Base-by-base conservation (phyloP, 1,140 invertebrate species). In the Dolichoris vasculosae region DNA sequence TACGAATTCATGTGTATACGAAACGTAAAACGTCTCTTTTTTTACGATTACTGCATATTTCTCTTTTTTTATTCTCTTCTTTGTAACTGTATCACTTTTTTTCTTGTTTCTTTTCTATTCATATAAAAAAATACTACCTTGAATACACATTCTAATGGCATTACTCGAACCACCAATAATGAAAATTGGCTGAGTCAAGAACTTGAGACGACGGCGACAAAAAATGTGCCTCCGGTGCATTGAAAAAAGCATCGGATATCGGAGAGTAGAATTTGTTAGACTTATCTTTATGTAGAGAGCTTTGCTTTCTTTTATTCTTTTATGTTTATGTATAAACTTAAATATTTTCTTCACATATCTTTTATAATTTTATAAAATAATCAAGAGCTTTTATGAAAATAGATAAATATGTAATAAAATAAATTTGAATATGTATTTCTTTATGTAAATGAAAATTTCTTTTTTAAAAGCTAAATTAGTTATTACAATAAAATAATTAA, bases 71-170 rank as follows among this genome's bases (percentile, higher is more conserved):
- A 30, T 51, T 48, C 9, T 15, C 6, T 30, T 76, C 46, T 17
- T 35, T 67, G 11, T 11, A n/a, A 63, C 32, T 35, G 3, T 15
- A 9, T 30, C 26, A 11, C 75, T n/a, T 17, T 23, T 38, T 20
- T 40, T 78, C 20, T 78, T 78, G 6, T 67, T 69, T 32, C 48
- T 76, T 76, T 48, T 1, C 15, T 23, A 26, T 69, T 15, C 11
- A n/a, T 73, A 1, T 26, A 30, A 26, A 69, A 26, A 48, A 48
- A 76, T 23, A 48, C 9, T 1, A 1, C 8, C 17, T 46, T 48
- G 35, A 0, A 13, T 40, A 9, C 55, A 40, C 82, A 77, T 83
- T 83, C 55, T 77, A 59, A 40, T 32, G 30, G 59, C n/a, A 83
- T 76, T 76, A 83, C 69, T 32, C 40, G 15, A 26, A 4, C 48